Conservation (phyloP, 1,140 invertebrate genomes). For the Harpegnathos saltator region DNA sequence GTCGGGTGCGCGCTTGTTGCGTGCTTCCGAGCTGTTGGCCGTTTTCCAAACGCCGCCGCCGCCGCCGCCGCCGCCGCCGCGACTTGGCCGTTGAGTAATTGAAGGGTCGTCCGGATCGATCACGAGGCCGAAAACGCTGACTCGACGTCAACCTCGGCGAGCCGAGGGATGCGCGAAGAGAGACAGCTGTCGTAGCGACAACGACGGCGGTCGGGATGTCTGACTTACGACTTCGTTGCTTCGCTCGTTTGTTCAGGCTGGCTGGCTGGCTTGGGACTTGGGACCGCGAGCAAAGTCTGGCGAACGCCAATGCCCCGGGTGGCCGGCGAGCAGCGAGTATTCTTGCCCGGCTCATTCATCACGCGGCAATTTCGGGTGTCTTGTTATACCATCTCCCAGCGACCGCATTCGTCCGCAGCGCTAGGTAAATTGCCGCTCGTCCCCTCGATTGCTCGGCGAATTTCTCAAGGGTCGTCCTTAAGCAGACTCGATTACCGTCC, state of each 20-base stretch:
- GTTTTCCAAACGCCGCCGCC: slow-evolving; percentile 40
- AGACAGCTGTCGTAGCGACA: slow-evolving; percentile 16
- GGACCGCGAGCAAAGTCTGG: no score
- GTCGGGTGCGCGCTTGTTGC: slow-evolving; percentile 40
- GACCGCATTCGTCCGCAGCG: neutral
- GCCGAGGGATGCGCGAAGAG: neutral
- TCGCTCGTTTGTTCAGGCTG: no score
- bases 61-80: neutral
- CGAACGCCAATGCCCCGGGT: no score
- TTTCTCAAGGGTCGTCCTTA: slow-evolving; percentile 8
- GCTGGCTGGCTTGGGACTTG: no score
- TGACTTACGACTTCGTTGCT: slow-evolving; percentile 14
- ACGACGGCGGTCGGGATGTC: neutral
- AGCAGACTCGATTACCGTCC: slow-evolving; percentile 18
- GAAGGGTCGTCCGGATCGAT: slow-evolving; percentile 35
- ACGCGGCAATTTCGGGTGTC: neutral
- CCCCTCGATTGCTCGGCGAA: neutral
- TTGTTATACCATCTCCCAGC: neutral
- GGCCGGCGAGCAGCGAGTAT: slow-evolving; percentile 1
- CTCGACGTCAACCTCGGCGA: slow-evolving; percentile 11
- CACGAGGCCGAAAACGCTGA: slow-evolving; percentile 43
- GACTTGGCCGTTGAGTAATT: slow-evolving; percentile 50
- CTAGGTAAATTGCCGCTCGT: slow-evolving; percentile 14
- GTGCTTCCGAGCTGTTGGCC: slow-evolving; percentile 34
- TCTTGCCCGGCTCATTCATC: neutral